Evolutionary conservation across 2,113 vertebrate genomes (phyloP).

Genomic region (Theropithecus gelada): DNA sequence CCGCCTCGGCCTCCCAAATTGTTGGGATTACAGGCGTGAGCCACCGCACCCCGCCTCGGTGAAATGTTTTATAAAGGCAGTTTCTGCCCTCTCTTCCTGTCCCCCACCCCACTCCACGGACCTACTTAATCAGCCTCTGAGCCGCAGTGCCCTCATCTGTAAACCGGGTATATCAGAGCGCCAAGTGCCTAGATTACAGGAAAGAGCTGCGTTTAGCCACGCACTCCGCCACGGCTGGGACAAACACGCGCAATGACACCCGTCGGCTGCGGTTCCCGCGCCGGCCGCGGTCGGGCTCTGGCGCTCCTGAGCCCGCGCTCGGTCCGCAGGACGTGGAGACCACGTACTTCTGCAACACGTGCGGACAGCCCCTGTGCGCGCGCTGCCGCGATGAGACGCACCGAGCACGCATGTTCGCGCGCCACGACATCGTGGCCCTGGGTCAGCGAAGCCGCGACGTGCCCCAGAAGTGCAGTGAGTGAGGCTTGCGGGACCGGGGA

Average conservation of each 20-base stretch:
- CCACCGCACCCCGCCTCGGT: neutral
- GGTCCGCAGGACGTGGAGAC: constrained; percentile 88
- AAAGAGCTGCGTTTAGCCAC: neutral
- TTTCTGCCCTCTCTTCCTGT: neutral
- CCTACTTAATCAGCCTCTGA: neutral
- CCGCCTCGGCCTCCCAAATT: too few relatives aligned
- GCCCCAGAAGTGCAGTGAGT: constrained; percentile 94
- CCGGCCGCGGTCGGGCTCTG: neutral
- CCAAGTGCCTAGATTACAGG: neutral
- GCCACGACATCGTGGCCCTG: constrained; percentile 94
- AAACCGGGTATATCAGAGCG: neutral
- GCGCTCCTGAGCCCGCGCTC: neutral
- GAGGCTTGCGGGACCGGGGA: rapidly evolving
- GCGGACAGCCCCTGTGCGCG: constrained; percentile 93
- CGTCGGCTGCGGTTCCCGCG: rapidly evolving
- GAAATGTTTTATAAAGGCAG: neutral
- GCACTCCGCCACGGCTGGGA: neutral
- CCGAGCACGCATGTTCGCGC: constrained; percentile 93
- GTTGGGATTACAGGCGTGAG: too few relatives aligned
- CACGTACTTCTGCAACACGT: constrained; percentile 96
- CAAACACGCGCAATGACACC: rapidly evolving
- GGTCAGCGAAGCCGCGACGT: constrained; percentile 93
- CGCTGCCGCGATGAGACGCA: constrained; percentile 94
- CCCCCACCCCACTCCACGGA: rapidly evolving
- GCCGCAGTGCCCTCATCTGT: neutral